Evolutionary conservation across 2,888 invertebrate genomes (phyloP), one percentile per base, ranked within the genome.

Genomic region (Galeopsomyia nigrocyanea): DNA sequence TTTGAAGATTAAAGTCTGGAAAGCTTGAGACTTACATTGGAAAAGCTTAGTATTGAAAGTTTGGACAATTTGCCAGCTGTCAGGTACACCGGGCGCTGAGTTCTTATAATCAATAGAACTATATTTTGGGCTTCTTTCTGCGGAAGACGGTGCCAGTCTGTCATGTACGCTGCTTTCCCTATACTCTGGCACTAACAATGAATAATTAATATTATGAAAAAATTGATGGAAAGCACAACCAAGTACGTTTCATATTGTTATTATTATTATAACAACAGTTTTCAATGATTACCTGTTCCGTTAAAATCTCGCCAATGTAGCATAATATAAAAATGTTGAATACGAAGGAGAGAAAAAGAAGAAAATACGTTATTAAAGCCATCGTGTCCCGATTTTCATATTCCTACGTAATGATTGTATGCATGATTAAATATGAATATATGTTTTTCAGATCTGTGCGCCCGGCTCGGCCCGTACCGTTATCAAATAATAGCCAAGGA

Each of bases 61-160:
- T 76, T 77, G 6, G 79, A 76, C 68, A 82, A 51, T 64, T 79
- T 81, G 1, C 80, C 82, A 3, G 81, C 83, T 9, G 80, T 80
- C 0, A 82, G 70, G 0, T 67, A 72, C 1, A 78, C 74, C 3
- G 82, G 80, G 10, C 73, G 77, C 13, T 74, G 73, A 3, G 82
- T 72, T 57, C 78, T 75, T 2, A 78, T 73, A 3, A 82, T 78
- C 13, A 79, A 71, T 5, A 80, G 71, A 19, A 70, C 77, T n/a
- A 83, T 62, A 10, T 77, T 75, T 5, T 68, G 66, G 6, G 77
- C 68, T n/a, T 77, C 67, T 22, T 79, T 76, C 0, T 50, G 62
- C 2, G 81, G 77, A 13, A 81, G 66, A 56, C 75, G 17, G 64
- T 81, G 80, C 83, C 83, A 83, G 7, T 79, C 66, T 19, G 80